These are phyloP conservation scores for Leucophenga montana DNA, from an alignment of 2,888 invertebrate genomes.

Conservation along the genomic window DNA sequence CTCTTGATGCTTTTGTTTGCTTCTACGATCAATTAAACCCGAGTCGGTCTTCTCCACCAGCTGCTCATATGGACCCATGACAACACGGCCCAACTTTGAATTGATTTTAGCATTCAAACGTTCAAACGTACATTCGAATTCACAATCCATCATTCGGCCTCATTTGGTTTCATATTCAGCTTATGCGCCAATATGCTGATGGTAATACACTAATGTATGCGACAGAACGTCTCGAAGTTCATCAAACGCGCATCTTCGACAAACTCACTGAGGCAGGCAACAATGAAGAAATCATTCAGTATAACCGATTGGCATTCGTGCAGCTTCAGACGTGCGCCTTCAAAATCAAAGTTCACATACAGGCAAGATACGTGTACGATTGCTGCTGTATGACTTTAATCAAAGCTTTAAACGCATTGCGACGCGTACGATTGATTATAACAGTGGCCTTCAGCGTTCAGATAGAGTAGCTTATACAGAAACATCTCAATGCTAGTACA, in stretches of 20 bases:
- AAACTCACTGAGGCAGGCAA: conserved; percentile 96
- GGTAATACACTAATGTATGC: conserved; percentile 99
- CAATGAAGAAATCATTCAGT: conserved; percentile 97
- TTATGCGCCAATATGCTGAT: conserved; percentile 99
- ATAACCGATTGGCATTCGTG: conserved; percentile 97
- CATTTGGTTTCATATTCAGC: conserved; percentile 97
- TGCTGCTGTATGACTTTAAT: conserved; percentile 99
- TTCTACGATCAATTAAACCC: conserved; percentile 93
- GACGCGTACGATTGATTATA: conserved; percentile 92
- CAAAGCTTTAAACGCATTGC: conserved; percentile 94
- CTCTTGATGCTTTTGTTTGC: conserved; percentile 86
- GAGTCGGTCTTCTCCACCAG: conserved; percentile 98
- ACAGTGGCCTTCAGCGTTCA: conserved; percentile 99
- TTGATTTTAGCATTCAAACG: conserved; percentile 99
- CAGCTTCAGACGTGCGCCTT: conserved; percentile 95
- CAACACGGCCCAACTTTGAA: conserved; percentile 97
- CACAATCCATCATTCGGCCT: conserved; percentile 99
- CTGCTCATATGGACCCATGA: conserved; percentile 99
- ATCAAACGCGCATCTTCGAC: conserved; percentile 98
- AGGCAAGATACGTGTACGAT: conserved; percentile 97
- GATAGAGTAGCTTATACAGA: conserved; percentile 94
- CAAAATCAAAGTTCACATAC: conserved; percentile 99
- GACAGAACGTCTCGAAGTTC: conserved; percentile 99
- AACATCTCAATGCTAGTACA: conserved; percentile 98
- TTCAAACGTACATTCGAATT: conserved; percentile 96